Conservation (phyloP, 2,888 invertebrate species). For the Hypsopygia costalis region DNA sequence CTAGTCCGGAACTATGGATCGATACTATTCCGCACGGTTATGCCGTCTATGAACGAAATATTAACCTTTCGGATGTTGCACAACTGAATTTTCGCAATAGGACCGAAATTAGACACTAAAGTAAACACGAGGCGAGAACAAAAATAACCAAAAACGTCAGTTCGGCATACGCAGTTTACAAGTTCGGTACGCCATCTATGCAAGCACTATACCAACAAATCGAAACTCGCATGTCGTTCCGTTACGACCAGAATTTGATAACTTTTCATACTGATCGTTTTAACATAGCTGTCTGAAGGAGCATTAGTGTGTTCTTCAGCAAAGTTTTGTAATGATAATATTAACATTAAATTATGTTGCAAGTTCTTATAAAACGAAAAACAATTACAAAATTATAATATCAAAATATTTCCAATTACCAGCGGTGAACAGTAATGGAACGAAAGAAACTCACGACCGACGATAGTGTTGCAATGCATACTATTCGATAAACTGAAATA, state of each 20-base stretch:
- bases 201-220: constrained; percentile 60
- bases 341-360: too few species aligned
- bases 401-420: too few species aligned
- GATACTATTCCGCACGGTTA: constrained; percentile 53
- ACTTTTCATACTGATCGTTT: not conserved
- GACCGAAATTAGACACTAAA: constrained; percentile 78
- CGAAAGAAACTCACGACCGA: too few species aligned
- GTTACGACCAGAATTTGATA: constrained; percentile 29
- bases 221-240: constrained; percentile 38
- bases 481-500: too few species aligned
- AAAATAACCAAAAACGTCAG: constrained; percentile 82
- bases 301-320: too few species aligned
- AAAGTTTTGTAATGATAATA: too few species aligned
- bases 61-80: constrained; percentile 61
- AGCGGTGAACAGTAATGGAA: too few species aligned
- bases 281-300: too few species aligned
- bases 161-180: constrained; percentile 77
- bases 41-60: constrained; percentile 48
- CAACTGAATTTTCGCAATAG: constrained; percentile 71
- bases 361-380: not conserved
- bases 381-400: too few species aligned
- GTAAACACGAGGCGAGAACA: constrained; percentile 81
- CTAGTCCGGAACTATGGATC: constrained; percentile 69
- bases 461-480: too few species aligned
- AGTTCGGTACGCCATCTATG: constrained; percentile 75